Evolutionary conservation across 2,888 invertebrate genomes (phyloP).

Genomic region (Mesorhabditis sp.): DNA sequence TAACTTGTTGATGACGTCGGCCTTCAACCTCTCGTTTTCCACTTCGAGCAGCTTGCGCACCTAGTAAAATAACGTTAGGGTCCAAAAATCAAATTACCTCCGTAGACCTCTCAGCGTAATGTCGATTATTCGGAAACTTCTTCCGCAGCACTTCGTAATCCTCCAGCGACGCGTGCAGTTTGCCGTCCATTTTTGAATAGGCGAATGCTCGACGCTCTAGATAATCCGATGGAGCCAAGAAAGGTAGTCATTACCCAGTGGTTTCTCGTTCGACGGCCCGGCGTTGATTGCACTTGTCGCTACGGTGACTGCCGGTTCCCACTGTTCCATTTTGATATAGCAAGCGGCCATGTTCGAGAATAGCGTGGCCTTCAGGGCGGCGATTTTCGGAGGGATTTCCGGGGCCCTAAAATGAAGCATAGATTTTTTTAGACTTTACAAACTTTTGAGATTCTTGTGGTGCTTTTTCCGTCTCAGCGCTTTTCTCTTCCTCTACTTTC

Average conservation of each 20-base stretch:
- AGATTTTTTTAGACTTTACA: not conserved
- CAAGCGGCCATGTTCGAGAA: slow-evolving; percentile 40
- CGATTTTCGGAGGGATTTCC: not conserved
- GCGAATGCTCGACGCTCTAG: slow-evolving; percentile 32
- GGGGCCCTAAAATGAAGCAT: not conserved
- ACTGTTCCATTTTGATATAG: slow-evolving; percentile 33
- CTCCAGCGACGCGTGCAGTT: slow-evolving; percentile 24
- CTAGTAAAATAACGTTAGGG: slow-evolving; percentile 15
- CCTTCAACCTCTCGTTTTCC: slow-evolving; percentile 43
- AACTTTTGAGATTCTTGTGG: not conserved
- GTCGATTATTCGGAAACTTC: not conserved
- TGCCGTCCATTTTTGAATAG: slow-evolving; percentile 26
- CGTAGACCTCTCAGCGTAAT: not conserved
- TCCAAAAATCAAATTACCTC: not conserved
- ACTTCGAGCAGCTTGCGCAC: slow-evolving; percentile 18
- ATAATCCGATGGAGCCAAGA: not conserved
- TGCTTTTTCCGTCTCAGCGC: not conserved
- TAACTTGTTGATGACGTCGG: slow-evolving; percentile 45
- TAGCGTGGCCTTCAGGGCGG: slow-evolving; percentile 14
- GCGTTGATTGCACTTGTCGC: slow-evolving; percentile 31
- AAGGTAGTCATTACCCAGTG: slow-evolving; percentile 9
- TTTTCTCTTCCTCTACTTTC: not conserved
- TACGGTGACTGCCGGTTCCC: slow-evolving; percentile 28
- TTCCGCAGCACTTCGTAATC: slow-evolving; percentile 35
- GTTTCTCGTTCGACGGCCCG: slow-evolving; percentile 25